These are phyloP conservation scores for Zingel zingel DNA, from an alignment of 2,113 vertebrate genomes.

Conservation along the genomic window DNA sequence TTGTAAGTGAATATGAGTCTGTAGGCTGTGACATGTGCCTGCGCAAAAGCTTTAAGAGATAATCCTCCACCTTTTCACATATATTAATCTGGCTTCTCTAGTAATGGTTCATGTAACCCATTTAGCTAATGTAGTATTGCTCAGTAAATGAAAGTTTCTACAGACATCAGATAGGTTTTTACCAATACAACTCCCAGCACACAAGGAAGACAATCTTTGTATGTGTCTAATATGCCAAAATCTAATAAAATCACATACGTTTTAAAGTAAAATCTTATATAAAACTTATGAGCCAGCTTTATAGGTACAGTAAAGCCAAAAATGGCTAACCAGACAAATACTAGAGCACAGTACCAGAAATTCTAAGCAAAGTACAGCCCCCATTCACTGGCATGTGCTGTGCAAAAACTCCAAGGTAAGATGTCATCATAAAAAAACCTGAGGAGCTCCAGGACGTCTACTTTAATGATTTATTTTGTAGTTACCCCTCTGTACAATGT, in stretches of 20 bases:
- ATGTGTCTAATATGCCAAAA: background rate
- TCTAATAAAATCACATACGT: background rate
- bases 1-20: background rate
- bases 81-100: background rate
- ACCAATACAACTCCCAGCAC: background rate
- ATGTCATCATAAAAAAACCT: constrained; percentile 31
- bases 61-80: constrained; percentile 7
- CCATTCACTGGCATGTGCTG: background rate
- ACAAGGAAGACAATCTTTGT: background rate
- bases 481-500: constrained; percentile 32
- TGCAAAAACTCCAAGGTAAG: constrained; percentile 23
- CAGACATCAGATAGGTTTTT: background rate
- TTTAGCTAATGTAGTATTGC: background rate
- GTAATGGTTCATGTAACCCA: background rate
- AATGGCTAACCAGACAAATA: background rate
- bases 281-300: background rate
- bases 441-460: constrained; percentile 33
- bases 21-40: too few species aligned
- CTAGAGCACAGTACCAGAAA: background rate
- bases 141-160: background rate
- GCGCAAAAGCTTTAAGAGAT: background rate
- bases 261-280: background rate
- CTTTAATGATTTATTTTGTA: constrained; percentile 47
- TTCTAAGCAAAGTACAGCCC: constrained; percentile 2
- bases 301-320: background rate